Conservation (phyloP, 2,113 vertebrate species). For the Reinhardtius hippoglossoides region DNA sequence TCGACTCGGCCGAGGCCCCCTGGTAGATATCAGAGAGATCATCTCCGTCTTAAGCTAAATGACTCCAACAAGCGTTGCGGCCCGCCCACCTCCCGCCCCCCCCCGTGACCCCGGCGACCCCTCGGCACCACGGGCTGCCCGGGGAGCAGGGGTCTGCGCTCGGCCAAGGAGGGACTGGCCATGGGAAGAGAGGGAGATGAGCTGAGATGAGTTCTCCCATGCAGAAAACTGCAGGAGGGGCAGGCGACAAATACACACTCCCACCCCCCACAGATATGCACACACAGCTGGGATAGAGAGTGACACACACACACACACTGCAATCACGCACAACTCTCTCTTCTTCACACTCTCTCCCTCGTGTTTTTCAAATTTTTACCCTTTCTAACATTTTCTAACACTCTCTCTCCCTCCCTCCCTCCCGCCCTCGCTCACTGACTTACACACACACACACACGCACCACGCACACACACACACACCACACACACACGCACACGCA, state of each 20-base stretch:
- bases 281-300: slow-evolving; percentile 65
- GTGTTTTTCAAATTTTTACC: background rate
- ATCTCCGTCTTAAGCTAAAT: slow-evolving; percentile 75
- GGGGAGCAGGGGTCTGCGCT: slow-evolving; percentile 53
- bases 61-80: slow-evolving; percentile 81
- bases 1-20: slow-evolving; percentile 44
- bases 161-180: slow-evolving; percentile 31
- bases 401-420: slow-evolving; percentile 4
- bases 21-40: slow-evolving; percentile 66
- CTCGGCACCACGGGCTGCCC: slow-evolving; percentile 46
- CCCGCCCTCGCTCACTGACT: background rate
- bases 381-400: slow-evolving; percentile 19
- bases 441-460: slow-evolving; percentile 10
- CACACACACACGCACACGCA: slow-evolving; percentile 28
- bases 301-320: slow-evolving; percentile 29
- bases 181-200: slow-evolving; percentile 42
- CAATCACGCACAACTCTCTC: slow-evolving; percentile 19
- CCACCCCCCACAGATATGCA: slow-evolving; percentile 56
- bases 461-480: slow-evolving; percentile 1
- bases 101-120: slow-evolving; percentile 64
- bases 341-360: background rate
- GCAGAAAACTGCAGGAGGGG: slow-evolving; percentile 72
- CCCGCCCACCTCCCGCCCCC: slow-evolving; percentile 41
- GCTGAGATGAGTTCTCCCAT: slow-evolving; percentile 63
- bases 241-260: slow-evolving; percentile 55